Base-by-base conservation (phyloP, 2,797 vertebrate genomes). In the Ispidina picta region DNA sequence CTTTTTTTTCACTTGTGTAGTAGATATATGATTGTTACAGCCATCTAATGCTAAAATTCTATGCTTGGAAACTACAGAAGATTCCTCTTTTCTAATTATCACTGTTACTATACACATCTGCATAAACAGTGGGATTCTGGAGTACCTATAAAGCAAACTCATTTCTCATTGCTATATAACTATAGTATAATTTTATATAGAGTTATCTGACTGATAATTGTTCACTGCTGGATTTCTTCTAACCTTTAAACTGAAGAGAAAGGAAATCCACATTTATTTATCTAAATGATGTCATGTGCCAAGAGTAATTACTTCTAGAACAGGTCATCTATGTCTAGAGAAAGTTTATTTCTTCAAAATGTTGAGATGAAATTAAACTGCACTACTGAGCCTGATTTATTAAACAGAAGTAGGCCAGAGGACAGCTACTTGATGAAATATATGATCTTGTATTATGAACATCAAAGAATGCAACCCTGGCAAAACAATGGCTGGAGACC, bases 261-360 rank as follows among this genome's bases (percentile, higher is more conserved):
- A 88, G 52, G 20, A 93, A 91, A 88, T 65, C 69, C 31, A 87
- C 15, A 64, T 62, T 52, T 35, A 74, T 93, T 91, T 89, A 77
- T 70, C 79, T 93, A 94, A 86, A 89, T 52, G 60, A 83, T 28
- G 56, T 60, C 9, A 90, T 35, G 15, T 90, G 77, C 41, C 89
- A 91, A 66, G n/a, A 33, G 39, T 68, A 95, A 91, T 86, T 93
- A 92, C 59, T 84, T 86, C 43, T 86, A 72, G 25, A 84, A 25
- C 63, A 91, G 64, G 74, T 86, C 68, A 73, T 60, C 43, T 68
- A 33, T 8, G 17, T 60, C 60, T 86, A 12, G 7, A 88, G 49
- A 86, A 94, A 73, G 68, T 86, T 89, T 93, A 70, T 88, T 88
- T 86, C 54, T 66, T 92, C 35, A 73, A 76, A 89, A 83, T 33